Percentiles rank a stretch among this genome's conserved stretches.
These are phyloP conservation scores for Drosophila birchii DNA, from an alignment of 2,888 invertebrate species.

Conservation along the genomic window DNA sequence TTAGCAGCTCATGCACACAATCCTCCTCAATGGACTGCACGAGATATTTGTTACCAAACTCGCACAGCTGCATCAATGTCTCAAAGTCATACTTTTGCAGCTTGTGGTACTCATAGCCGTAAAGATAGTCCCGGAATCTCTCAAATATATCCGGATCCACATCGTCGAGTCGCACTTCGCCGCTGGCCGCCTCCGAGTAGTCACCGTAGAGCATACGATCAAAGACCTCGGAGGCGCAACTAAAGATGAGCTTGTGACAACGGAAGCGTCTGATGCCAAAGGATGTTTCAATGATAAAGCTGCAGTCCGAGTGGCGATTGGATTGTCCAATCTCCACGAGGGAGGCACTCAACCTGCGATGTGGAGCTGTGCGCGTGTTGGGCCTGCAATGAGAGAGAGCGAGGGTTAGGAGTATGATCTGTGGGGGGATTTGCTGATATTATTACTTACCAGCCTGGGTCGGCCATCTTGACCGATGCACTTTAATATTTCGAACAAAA, in stretches of 20 bases:
- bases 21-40: slow-evolving; percentile 30
- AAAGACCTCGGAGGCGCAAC: slow-evolving; percentile 51
- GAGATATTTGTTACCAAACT: slow-evolving; percentile 39
- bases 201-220: slow-evolving; percentile 49
- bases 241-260: slow-evolving; percentile 46
- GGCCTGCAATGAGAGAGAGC: neutral
- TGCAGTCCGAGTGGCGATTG: slow-evolving; percentile 32
- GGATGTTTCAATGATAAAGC: slow-evolving; percentile 15
- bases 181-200: slow-evolving; percentile 32
- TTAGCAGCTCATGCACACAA: slow-evolving; percentile 6
- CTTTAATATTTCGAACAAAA: slow-evolving; percentile 8
- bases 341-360: slow-evolving; percentile 5
- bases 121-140: slow-evolving; percentile 40
- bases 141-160: slow-evolving; percentile 32
- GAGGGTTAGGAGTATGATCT: no score
- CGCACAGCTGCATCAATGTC: slow-evolving; percentile 11
- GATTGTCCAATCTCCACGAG: slow-evolving; percentile 3
- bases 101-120: slow-evolving; percentile 21
- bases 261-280: slow-evolving; percentile 1
- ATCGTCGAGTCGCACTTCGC: slow-evolving; percentile 27
- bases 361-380: neutral
- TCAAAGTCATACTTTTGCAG: slow-evolving; percentile 17
- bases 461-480: slow-evolving; percentile 15
- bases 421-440: no score
- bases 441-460: slow-evolving; percentile 4